These are phyloP conservation scores for Trialeurodes vaporariorum DNA, from an alignment of 1,140 invertebrate genomes.

Conservation along the genomic window DNA sequence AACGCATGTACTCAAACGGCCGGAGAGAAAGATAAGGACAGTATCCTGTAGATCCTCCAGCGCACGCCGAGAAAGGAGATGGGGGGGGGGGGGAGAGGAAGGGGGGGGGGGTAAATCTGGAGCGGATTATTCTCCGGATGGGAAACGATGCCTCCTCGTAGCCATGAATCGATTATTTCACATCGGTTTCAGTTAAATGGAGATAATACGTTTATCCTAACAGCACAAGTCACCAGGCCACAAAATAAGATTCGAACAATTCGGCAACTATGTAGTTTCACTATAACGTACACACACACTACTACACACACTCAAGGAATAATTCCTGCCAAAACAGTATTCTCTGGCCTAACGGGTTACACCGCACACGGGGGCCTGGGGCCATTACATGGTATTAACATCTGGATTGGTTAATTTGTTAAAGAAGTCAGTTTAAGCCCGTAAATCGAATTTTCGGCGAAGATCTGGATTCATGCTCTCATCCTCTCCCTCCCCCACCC, in stretches of 20 bases:
- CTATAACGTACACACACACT: no score
- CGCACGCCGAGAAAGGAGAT: neutral
- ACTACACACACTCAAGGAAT: no score
- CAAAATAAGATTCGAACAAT: no score
- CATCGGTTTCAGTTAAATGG: no score
- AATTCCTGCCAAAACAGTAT: no score
- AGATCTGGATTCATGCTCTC: neutral
- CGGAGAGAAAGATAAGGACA: no score
- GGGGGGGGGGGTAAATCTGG: neutral
- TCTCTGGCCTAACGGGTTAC: neutral
- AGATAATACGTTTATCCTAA: no score
- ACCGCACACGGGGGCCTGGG: neutral
- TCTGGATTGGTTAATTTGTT: neutral
- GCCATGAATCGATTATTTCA: no score
- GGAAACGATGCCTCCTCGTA: neutral
- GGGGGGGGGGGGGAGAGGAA: neutral
- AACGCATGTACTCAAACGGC: no score
- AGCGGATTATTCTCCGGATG: neutral
- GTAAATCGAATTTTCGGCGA: neutral
- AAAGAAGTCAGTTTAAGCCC: neutral
- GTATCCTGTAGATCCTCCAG: no score
- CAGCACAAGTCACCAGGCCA: no score
- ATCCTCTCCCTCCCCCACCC: neutral
- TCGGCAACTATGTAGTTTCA: no score
- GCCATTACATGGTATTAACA: neutral